A percentile compares a stretch with the other conserved stretches of the same genome.
Evolutionary conservation across 2,113 vertebrate genomes (phyloP).

Genomic region (Hyperoodon ampullatus): DNA sequence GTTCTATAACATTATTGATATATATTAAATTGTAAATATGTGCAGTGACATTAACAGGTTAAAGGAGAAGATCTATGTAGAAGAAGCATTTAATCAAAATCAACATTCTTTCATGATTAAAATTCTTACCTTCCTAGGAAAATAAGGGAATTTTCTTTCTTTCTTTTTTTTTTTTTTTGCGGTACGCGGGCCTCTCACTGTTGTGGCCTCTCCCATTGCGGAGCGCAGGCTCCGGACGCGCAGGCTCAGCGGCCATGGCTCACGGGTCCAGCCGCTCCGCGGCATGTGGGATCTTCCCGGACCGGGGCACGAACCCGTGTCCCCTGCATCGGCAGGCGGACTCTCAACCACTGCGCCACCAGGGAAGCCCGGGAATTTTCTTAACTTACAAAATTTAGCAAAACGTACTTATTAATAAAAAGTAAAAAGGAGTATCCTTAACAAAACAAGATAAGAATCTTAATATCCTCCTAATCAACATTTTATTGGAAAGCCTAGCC

Average conservation of each 20-base stretch:
- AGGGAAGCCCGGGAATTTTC: not conserved
- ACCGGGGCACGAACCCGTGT: too few relatives aligned
- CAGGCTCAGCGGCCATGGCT: too few relatives aligned
- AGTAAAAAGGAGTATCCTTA: not conserved
- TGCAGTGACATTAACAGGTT: not conserved
- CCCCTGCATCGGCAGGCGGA: too few relatives aligned
- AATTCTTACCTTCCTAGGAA: not conserved
- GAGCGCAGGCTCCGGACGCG: too few relatives aligned
- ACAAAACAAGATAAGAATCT: not conserved
- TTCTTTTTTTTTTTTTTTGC: too few relatives aligned
- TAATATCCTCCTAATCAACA: not conserved
- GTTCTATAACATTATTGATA: not conserved
- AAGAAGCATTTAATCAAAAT: slow-evolving; percentile 15
- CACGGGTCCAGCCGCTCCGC: too few relatives aligned
- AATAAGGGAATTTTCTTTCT: not conserved
- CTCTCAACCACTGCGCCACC: too few relatives aligned
- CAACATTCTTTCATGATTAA: not conserved
- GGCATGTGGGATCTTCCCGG: too few relatives aligned
- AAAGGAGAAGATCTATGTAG: slow-evolving; percentile 1
- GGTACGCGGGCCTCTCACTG: too few relatives aligned
- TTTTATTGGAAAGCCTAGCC: not conserved
- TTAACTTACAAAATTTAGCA: slow-evolving; percentile 1
- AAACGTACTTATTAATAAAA: slow-evolving; percentile 1
- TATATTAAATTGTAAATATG: not conserved
- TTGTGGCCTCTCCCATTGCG: too few relatives aligned